Evolutionary conservation across 35 echinoderm and acorn worm genomes (phyloP), one percentile per base, ranked within the genome.

Genomic region (Ophioderma brevispina): DNA sequence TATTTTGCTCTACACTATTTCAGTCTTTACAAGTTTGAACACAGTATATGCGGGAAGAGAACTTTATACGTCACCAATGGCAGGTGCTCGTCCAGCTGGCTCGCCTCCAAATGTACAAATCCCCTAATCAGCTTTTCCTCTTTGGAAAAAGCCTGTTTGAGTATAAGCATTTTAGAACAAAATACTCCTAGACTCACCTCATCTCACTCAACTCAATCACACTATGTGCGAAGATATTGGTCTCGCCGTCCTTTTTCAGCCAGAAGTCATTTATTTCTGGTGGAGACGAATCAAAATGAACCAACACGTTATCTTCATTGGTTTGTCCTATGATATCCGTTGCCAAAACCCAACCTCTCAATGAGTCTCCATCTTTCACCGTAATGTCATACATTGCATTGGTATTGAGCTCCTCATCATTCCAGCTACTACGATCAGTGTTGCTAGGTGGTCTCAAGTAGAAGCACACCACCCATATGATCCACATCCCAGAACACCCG

Each of bases 261-360:
- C 50, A 87, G 64, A 77, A 75, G 35, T 75, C 64, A 64, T 87
- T 36, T 36, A 87, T 76, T 0, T 64, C 63, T 34, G 85, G 85
- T 15, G 85, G 85, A 32, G 85, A 75, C 30, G 85, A 87, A 76
- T 87, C 85, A 75, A 36, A 52, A 37, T 87, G 85, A 15, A 87
- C 55, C 56, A 87, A 76, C 25, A 76, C 37, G 8, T 37, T 28
- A 33, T 87, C 85, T 31, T 33, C 37, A 0, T 64, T 59, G 33
- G 63, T 64, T 19, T 87, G 50, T 39, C 64, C 85, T 23, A 75
- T 59, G 10, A 87, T 33, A 76, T 87, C 85, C 28, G 43, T 77
- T 37, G 85, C 85, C 63, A 38, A 37, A 1, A 87, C 85, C 85
- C 85, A 87, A 28, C 70, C 34, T 14, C 85, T 31, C 70, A 87